A percentile compares a stretch with the other conserved stretches of the same genome.
Evolutionary conservation across 1,140 invertebrate species (phyloP).

Genomic region (Himalopsyche phryganea): DNA sequence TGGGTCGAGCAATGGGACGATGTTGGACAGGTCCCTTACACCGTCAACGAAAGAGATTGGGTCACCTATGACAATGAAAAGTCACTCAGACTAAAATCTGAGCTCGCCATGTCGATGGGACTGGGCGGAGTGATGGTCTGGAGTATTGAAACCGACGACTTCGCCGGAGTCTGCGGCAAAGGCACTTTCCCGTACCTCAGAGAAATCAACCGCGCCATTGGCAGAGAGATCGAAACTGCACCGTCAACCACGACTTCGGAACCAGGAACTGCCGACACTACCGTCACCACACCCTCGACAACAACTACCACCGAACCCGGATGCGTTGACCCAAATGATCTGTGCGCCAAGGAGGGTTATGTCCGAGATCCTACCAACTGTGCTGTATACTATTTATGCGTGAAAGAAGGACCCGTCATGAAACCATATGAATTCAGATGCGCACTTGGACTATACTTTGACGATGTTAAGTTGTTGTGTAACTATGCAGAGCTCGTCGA

Average conservation of each 20-base stretch:
- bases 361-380: conserved; percentile 10
- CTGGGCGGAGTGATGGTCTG: conserved; percentile 63
- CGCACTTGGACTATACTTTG: too few relatives aligned
- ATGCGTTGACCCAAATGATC: neutral
- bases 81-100: conserved; percentile 54
- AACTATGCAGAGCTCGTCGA: too few relatives aligned
- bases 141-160: conserved; percentile 77
- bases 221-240: conserved; percentile 1
- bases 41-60: conserved; percentile 65
- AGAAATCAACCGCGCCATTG: conserved; percentile 39
- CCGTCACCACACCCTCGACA: neutral
- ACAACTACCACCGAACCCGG: neutral
- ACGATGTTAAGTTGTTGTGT: too few relatives aligned
- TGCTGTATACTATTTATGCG: conserved; percentile 12
- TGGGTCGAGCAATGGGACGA: conserved; percentile 42
- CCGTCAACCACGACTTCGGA: too few relatives aligned
- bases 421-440: too few relatives aligned
- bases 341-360: conserved; percentile 2
- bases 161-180: conserved; percentile 55
- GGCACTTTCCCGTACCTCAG: conserved; percentile 47
- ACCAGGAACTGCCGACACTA: neutral
- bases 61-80: conserved; percentile 67
- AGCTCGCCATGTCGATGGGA: conserved; percentile 51
- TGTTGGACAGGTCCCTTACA: conserved; percentile 61
- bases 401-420: neutral